phyloP scores from a whole-genome alignment of 2,113 vertebrate genomes.

The Amblyornis subalaris region DNA sequence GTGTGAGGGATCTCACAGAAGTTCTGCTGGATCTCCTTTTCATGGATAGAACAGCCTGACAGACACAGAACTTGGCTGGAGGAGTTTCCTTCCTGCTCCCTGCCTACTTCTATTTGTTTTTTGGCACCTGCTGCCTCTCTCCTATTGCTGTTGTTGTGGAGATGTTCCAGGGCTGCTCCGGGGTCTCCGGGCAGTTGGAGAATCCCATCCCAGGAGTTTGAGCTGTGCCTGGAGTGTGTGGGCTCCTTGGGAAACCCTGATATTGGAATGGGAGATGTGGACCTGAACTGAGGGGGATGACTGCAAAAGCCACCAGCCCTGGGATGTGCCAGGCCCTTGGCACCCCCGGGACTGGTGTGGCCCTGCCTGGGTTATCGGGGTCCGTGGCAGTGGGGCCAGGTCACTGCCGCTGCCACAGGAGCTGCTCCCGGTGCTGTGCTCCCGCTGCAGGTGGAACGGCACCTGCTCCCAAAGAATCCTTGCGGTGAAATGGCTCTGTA shows the following conservation, averaged over 20 bases:
- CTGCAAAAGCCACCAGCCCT: too few relatives aligned
- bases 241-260: background rate
- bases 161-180: background rate
- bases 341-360: background rate
- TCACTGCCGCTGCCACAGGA: background rate
- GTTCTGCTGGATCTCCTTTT: background rate
- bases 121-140: background rate
- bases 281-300: background rate
- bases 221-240: background rate
- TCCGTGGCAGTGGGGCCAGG: background rate
- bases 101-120: background rate
- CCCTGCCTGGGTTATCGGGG: too few relatives aligned
- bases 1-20: background rate
- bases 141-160: background rate
- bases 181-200: background rate
- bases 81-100: background rate
- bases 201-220: rapidly evolving
- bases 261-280: background rate
- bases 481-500: background rate
- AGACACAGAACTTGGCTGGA: background rate
- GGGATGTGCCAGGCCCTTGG: background rate
- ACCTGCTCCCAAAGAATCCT: background rate
- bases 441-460: background rate
- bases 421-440: background rate
- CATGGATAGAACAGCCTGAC: background rate